These are phyloP conservation scores for Nasonia giraulti DNA, from an alignment of 1,140 invertebrate species.

Conservation along the genomic window DNA sequence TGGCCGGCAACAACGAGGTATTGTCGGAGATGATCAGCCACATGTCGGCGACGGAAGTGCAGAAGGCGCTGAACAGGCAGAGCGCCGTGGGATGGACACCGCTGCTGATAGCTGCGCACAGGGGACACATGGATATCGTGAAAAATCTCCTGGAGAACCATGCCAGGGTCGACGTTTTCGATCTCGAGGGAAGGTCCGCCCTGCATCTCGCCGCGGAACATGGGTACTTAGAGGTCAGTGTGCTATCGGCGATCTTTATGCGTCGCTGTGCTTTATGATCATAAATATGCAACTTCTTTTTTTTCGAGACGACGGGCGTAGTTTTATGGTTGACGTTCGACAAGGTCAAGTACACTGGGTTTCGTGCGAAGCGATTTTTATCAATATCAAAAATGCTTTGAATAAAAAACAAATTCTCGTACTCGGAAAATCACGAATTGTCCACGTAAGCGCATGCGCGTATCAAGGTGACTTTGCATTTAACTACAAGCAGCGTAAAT, in stretches of 20 bases:
- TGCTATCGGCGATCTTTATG: neutral
- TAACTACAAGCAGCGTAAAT: neutral
- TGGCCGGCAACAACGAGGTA: slow-evolving; percentile 96
- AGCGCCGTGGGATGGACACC: slow-evolving; percentile 96
- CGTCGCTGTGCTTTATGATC: neutral
- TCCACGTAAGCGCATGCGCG: too few species aligned
- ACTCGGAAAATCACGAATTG: too few species aligned
- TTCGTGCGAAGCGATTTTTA: neutral
- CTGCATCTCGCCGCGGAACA: slow-evolving; percentile 96
- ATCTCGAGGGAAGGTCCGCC: slow-evolving; percentile 95
- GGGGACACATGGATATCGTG: slow-evolving; percentile 88
- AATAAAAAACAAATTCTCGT: too few species aligned
- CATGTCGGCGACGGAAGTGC: slow-evolving; percentile 89
- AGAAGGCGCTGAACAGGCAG: slow-evolving; percentile 95
- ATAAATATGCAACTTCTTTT: neutral
- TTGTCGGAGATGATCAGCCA: slow-evolving; percentile 94
- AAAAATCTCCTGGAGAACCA: slow-evolving; percentile 91
- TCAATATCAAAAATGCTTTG: too few species aligned
- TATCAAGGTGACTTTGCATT: neutral
- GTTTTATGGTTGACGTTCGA: too few species aligned
- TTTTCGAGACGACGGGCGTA: too few species aligned
- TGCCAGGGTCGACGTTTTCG: slow-evolving; percentile 98
- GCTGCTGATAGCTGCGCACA: slow-evolving; percentile 91
- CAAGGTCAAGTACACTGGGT: neutral
- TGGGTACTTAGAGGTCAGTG: slow-evolving; percentile 90